A percentile compares a stretch with the other conserved stretches of the same genome.
Conservation (phyloP, 2,797 vertebrate species). For the Leptoclinus maculatus region DNA sequence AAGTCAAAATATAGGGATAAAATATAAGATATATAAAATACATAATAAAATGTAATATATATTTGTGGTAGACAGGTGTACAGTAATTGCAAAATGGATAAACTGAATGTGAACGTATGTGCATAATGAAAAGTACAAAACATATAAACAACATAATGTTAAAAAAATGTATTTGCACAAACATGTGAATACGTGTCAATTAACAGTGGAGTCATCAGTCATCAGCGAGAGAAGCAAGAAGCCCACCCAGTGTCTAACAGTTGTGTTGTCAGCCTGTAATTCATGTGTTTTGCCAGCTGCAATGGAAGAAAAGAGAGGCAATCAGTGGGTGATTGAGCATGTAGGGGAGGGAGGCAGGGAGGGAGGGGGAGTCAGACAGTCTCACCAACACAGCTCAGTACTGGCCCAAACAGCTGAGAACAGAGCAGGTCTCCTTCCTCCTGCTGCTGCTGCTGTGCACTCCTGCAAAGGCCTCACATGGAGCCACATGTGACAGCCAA, state of each 20-base stretch:
- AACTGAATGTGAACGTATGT: not conserved
- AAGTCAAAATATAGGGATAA: not conserved
- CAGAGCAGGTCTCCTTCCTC: conserved; percentile 73
- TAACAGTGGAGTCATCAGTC: not conserved
- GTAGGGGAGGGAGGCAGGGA: not conserved
- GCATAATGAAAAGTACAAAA: not conserved
- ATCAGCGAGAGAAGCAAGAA: conserved; percentile 3
- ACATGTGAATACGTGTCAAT: not conserved
- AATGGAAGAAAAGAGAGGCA: conserved; percentile 46
- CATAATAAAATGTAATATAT: not conserved
- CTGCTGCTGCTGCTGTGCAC: conserved; percentile 56
- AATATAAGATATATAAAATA: not conserved
- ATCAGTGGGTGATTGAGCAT: conserved; percentile 44
- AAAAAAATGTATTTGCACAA: not conserved
- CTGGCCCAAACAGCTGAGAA: conserved; percentile 75
- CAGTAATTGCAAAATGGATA: not conserved
- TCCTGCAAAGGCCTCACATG: conserved; percentile 77
- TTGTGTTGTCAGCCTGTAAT: conserved; percentile 42
- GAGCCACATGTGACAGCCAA: conserved; percentile 78
- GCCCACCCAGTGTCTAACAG: not conserved
- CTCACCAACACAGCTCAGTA: conserved; percentile 62
- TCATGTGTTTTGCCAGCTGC: conserved; percentile 69
- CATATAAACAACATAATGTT: not conserved
- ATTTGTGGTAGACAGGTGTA: not conserved
- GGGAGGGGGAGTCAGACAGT: conserved; percentile 27